These are phyloP conservation scores for Halcyon malimbica DNA, from an alignment of 2,113 vertebrate species.

Conservation along the genomic window DNA sequence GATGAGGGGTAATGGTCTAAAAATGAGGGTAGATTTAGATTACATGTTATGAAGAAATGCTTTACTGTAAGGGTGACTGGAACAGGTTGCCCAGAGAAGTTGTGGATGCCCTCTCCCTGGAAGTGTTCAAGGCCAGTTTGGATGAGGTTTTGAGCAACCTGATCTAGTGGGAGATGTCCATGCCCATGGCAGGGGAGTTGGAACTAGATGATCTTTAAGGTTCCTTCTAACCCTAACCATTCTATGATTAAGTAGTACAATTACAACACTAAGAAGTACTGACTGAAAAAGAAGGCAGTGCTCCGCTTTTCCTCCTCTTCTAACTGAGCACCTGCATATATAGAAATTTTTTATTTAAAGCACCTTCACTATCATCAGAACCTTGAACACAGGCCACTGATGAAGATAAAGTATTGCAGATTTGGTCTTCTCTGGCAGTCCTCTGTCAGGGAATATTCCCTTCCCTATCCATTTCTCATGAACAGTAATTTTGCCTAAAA, in stretches of 20 bases:
- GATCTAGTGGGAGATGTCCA: background rate
- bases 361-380: background rate
- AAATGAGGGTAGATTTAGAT: background rate
- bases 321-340: background rate
- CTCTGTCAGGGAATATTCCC: background rate
- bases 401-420: background rate
- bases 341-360: background rate
- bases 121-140: background rate
- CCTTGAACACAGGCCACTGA: background rate
- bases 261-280: background rate
- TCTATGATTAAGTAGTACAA: background rate
- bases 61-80: background rate
- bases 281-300: background rate
- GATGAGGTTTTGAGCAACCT: background rate
- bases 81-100: background rate
- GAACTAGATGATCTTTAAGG: background rate
- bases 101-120: background rate
- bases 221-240: background rate
- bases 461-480: background rate
- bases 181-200: background rate
- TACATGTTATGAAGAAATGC: background rate
- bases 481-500: conserved; percentile 5
- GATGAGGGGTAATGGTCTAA: background rate
- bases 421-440: background rate
- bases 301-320: background rate